A percentile compares a stretch with the other conserved stretches of the same genome.
Conservation (phyloP, 1,140 invertebrate genomes). For the Aplysia californica region DNA sequence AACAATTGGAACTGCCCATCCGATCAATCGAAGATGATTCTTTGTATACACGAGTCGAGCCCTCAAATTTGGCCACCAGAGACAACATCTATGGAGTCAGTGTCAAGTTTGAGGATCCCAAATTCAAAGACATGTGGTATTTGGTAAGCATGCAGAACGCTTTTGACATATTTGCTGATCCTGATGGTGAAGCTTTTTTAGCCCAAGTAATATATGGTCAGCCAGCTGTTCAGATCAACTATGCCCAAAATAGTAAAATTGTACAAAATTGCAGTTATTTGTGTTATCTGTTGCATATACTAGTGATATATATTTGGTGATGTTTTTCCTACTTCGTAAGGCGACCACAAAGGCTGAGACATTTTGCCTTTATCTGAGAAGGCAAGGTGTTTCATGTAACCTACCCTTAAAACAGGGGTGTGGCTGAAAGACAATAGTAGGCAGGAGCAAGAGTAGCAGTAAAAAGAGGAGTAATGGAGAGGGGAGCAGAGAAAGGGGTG, state of each 20-base stretch:
- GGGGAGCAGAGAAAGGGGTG: too few relatives aligned
- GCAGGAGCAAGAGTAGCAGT: too few relatives aligned
- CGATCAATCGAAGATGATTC: neutral
- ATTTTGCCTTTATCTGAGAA: too few relatives aligned
- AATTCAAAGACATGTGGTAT: conserved; percentile 68
- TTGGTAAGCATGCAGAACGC: conserved; percentile 55
- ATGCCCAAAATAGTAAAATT: neutral
- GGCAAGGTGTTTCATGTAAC: too few relatives aligned
- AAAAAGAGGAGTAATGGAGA: too few relatives aligned
- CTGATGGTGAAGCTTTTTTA: neutral
- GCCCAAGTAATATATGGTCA: neutral
- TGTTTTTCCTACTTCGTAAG: too few relatives aligned
- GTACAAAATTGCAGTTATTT: neutral
- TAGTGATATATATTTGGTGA: too few relatives aligned
- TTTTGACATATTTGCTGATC: neutral
- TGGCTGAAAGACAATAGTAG: too few relatives aligned
- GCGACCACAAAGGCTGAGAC: too few relatives aligned
- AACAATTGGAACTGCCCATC: neutral
- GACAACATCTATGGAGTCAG: conserved; percentile 22
- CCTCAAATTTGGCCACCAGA: neutral
- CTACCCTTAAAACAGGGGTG: too few relatives aligned
- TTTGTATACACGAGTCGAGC: neutral
- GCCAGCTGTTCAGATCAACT: neutral
- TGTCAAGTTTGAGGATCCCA: conserved; percentile 62
- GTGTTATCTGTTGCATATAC: neutral